Evolutionary conservation across 2,888 invertebrate species (phyloP), one percentile per base, ranked within the genome.

Genomic region (Dysmachus trigonus): DNA sequence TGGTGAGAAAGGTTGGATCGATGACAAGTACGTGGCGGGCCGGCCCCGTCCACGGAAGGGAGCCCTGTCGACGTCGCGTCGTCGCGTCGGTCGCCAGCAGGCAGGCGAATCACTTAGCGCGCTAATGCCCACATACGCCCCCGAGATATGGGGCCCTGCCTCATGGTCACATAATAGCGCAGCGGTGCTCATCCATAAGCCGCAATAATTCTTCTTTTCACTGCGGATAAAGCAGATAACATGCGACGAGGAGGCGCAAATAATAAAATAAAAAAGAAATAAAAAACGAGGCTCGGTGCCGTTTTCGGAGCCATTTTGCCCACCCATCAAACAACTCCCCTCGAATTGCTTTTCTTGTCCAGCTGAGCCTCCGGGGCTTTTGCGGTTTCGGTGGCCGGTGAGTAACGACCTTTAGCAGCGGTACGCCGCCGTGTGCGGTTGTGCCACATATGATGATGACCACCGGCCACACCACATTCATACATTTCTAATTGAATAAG

Each of bases 371-470:
- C 33, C 47, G 8, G 81, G 76, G 62, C 30, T 22, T 81, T 81
- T 81, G 81, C 81, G 81, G 81, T 81, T 81, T 81, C n/a, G 62
- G 15, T 81, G 51, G 81, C 81, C 53, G 53, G 62, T 81, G 81
- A 81, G 53, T 81, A 81, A 81, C 81, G 53, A 62, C 81, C 81
- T 53, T 53, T 81, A 5, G n/a, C 81, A 53, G 81, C 81, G 33
- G 53, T 53, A 15, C 51, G 51, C 79, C 51, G 47, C 79, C 79
- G 47, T 79, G n/a, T 79, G 79, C 31, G 79, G 79, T n/a, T n/a
- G n/a, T 53, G 62, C 33, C 81, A 62, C 81, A 81, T 81, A 22
- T 81, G 81, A 81, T 81, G 81, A 81, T 81, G 81, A 81, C 81
- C 81, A 30, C 27, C 81, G 81, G 81, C 62, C 81, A 53, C 62